A percentile compares a stretch with the other conserved stretches of the same genome.
phyloP scores from a whole-genome alignment of 1,140 invertebrate genomes.

The Panagrolaimus sp. region DNA sequence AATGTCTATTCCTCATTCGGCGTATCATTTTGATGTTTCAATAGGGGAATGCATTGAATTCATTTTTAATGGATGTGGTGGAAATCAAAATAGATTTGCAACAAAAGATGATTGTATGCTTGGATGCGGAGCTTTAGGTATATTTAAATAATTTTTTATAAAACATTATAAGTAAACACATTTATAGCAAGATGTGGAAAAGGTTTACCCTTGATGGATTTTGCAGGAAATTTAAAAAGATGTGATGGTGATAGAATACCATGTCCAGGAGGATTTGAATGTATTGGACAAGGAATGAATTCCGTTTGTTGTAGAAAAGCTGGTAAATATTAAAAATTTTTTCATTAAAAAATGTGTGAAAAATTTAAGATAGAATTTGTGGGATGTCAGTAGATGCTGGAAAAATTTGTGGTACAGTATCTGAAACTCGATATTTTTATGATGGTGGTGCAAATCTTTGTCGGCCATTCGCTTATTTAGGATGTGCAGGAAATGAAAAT shows the following conservation, averaged over 20 bases:
- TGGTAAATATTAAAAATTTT: constrained; percentile 10
- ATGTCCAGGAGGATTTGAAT: constrained; percentile 35
- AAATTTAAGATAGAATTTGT: constrained; percentile 34
- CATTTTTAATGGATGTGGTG: constrained; percentile 39
- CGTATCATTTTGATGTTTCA: constrained; percentile 32
- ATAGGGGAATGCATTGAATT: constrained; percentile 41
- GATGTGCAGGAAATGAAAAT: constrained; percentile 42
- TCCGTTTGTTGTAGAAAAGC: constrained; percentile 37
- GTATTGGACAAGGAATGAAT: constrained; percentile 32
- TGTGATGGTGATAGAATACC: constrained; percentile 37
- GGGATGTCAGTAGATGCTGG: constrained; percentile 26
- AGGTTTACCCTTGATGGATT: constrained; percentile 42
- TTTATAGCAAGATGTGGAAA: constrained; percentile 34
- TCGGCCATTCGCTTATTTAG: constrained; percentile 38
- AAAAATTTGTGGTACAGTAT: constrained; percentile 26
- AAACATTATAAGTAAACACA: background rate
- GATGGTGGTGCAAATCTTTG: constrained; percentile 35
- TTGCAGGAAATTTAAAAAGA: constrained; percentile 39
- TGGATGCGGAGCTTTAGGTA: constrained; percentile 36
- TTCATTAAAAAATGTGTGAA: background rate
- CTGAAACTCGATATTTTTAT: constrained; percentile 33
- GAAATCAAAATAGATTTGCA: constrained; percentile 39
- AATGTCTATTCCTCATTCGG: constrained; percentile 29
- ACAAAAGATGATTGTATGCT: constrained; percentile 35
- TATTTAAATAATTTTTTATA: background rate